Evolutionary conservation across 2,113 vertebrate genomes (phyloP).

Genomic region (Dasyprocta punctata): DNA sequence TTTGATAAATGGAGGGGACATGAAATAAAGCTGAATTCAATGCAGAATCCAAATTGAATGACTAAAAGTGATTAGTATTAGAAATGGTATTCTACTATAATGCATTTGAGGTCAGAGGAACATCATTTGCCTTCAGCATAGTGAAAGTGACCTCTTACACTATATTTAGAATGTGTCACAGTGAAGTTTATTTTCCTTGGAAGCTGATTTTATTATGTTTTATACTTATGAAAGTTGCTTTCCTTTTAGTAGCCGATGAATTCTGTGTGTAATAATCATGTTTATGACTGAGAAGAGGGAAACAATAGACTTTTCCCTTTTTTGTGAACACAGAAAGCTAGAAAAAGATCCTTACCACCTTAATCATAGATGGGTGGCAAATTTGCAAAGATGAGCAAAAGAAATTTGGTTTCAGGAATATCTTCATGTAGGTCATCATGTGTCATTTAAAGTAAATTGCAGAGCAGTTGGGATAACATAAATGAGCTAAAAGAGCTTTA

Average conservation of each 20-base stretch:
- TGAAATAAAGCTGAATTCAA: not conserved
- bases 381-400: not conserved
- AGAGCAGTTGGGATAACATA: not conserved
- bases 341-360: not conserved
- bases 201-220: not conserved
- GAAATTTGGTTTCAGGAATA: not conserved
- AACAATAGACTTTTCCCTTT: not conserved
- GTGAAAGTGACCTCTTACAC: not conserved
- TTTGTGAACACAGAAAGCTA: not conserved
- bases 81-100: not conserved
- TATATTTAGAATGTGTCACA: not conserved
- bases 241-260: not conserved
- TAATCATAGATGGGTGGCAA: not conserved
- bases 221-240: not conserved
- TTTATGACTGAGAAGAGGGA: not conserved
- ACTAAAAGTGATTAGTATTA: not conserved
- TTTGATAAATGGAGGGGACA: not conserved
- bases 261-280: not conserved
- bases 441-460: slow-evolving; percentile 26
- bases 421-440: not conserved
- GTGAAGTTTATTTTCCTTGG: not conserved
- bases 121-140: not conserved
- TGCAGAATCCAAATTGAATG: not conserved
- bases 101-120: not conserved
- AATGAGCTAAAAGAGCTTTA: not conserved